These are phyloP conservation scores for Chrysolina haemoptera DNA, from an alignment of 2,888 invertebrate species.

Conservation along the genomic window DNA sequence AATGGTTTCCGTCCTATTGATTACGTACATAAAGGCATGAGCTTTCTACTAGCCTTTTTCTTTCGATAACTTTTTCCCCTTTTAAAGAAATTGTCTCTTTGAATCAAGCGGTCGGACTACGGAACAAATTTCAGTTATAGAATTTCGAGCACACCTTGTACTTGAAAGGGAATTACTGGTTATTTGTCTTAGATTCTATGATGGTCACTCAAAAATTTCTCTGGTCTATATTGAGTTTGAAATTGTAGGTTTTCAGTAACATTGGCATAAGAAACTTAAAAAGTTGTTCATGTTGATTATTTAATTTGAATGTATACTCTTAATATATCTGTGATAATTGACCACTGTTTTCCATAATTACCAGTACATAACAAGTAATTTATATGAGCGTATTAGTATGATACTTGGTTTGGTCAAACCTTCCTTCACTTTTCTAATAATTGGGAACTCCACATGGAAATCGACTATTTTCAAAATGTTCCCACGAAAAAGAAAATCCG, in stretches of 20 bases:
- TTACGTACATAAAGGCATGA: constrained; percentile 41
- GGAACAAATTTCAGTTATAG: neutral
- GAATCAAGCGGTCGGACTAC: neutral
- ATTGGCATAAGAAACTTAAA: no score
- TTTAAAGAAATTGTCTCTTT: constrained; percentile 15
- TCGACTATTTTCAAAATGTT: no score
- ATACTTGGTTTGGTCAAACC: no score
- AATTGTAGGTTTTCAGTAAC: neutral
- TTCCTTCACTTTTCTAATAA: no score
- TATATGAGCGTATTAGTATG: no score
- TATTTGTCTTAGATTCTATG: neutral
- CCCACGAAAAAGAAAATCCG: no score
- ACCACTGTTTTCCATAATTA: no score
- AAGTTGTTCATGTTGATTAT: no score
- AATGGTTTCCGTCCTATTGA: constrained; percentile 57
- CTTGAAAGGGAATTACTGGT: neutral
- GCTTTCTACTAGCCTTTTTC: constrained; percentile 30
- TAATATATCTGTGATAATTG: no score
- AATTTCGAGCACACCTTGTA: neutral
- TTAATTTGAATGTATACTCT: no score
- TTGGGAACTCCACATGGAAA: no score
- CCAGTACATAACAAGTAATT: no score
- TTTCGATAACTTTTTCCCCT: constrained; percentile 16
- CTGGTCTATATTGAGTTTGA: neutral
- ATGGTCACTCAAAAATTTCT: neutral